Conservation (phyloP, 2,797 vertebrate genomes). For the Melanotaenia trifasciata region DNA sequence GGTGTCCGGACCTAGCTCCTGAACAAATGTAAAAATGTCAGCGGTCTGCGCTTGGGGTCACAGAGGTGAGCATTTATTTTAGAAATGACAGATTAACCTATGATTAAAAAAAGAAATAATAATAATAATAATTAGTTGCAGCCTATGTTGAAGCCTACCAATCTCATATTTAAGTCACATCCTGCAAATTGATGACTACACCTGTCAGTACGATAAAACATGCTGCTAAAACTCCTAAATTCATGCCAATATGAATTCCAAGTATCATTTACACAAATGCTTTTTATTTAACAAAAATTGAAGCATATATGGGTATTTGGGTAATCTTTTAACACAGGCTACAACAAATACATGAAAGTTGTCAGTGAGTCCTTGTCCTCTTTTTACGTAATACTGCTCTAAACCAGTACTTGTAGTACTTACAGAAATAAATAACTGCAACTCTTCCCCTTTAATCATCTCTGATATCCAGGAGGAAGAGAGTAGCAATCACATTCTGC, state of each 20-base stretch:
- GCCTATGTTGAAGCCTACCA: slow-evolving; percentile 7
- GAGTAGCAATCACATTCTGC: slow-evolving; percentile 60
- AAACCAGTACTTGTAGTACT: slow-evolving; percentile 53
- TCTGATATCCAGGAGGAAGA: slow-evolving; percentile 54
- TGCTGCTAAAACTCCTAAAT: slow-evolving; percentile 18
- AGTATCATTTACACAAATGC: neutral
- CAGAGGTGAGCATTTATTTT: slow-evolving; percentile 2
- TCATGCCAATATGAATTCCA: slow-evolving; percentile 4
- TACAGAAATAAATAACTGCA: slow-evolving; percentile 53
- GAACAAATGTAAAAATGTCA: slow-evolving; percentile 13
- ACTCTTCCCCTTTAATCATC: slow-evolving; percentile 54
- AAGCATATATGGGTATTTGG: slow-evolving; percentile 8
- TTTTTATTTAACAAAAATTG: slow-evolving; percentile 6
- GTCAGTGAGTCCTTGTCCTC: slow-evolving; percentile 29
- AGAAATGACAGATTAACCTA: slow-evolving; percentile 13
- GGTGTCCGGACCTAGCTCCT: neutral
- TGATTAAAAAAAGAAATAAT: slow-evolving; percentile 13
- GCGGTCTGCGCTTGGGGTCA: slow-evolving; percentile 4
- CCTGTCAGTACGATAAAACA: slow-evolving; percentile 18
- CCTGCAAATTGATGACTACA: slow-evolving; percentile 11
- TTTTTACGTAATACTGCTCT: slow-evolving; percentile 24
- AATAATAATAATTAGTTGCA: slow-evolving; percentile 9
- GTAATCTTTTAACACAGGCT: slow-evolving; percentile 5
- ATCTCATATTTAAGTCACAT: slow-evolving; percentile 13
- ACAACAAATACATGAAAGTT: slow-evolving; percentile 17